These are phyloP conservation scores for Dicranocentrus wangi DNA, from an alignment of 2,888 invertebrate species.

Conservation along the genomic window DNA sequence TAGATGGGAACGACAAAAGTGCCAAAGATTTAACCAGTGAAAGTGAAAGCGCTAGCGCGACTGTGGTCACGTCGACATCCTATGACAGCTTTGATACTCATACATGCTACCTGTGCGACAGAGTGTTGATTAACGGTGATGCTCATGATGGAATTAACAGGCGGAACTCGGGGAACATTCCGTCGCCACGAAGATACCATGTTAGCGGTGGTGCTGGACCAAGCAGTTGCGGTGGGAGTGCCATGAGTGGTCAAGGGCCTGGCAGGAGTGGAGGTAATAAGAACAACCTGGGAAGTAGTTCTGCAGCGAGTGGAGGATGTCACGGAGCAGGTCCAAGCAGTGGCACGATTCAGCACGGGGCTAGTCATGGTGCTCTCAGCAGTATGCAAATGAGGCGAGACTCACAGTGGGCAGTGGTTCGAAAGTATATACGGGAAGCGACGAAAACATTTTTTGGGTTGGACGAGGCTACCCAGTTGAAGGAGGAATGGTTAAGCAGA, in stretches of 20 bases:
- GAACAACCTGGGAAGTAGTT: slow-evolving; percentile 38
- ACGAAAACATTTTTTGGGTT: slow-evolving; percentile 69
- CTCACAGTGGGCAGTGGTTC: slow-evolving; percentile 69
- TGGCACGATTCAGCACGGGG: slow-evolving; percentile 48
- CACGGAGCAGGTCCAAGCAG: slow-evolving; percentile 55
- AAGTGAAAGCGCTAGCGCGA: no score
- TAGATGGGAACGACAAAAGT: no score
- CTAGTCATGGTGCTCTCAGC: slow-evolving; percentile 37
- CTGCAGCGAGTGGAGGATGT: slow-evolving; percentile 34
- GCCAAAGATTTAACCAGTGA: neutral
- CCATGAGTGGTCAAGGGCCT: slow-evolving; percentile 56
- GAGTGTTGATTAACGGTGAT: neutral
- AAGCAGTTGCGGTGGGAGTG: slow-evolving; percentile 57
- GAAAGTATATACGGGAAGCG: slow-evolving; percentile 70
- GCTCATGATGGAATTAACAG: slow-evolving; percentile 49
- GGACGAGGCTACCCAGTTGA: slow-evolving; percentile 67
- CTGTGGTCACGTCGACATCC: no score
- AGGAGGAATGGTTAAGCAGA: slow-evolving; percentile 72
- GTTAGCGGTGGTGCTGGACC: slow-evolving; percentile 62
- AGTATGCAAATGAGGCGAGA: slow-evolving; percentile 47
- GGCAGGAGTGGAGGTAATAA: slow-evolving; percentile 61
- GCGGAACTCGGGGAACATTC: slow-evolving; percentile 69
- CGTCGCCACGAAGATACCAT: slow-evolving; percentile 70
- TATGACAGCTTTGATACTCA: slow-evolving; percentile 25
- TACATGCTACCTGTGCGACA: neutral